Evolutionary conservation across 2,888 invertebrate species (phyloP).

Genomic region (Epinotia demarniana): DNA sequence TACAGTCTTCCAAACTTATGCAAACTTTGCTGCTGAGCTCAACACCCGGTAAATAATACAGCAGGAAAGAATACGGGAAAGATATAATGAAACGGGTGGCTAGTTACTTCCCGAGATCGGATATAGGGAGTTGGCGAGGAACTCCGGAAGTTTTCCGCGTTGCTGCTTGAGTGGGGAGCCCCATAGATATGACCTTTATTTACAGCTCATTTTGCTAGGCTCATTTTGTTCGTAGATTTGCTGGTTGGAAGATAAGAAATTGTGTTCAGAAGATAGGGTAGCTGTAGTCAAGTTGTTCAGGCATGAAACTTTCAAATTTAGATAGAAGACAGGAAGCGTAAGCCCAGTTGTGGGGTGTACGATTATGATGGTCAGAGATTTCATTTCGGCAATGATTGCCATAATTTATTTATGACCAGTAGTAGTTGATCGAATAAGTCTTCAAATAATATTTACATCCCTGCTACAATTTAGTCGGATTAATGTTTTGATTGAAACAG

Average conservation of each 20-base stretch:
- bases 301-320: no score
- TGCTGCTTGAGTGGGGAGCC: constrained; percentile 31
- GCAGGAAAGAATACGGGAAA: constrained; percentile 49
- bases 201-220: constrained; percentile 24
- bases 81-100: constrained; percentile 62
- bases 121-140: constrained; percentile 50
- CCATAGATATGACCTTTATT: constrained; percentile 34
- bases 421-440: no score
- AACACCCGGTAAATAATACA: constrained; percentile 29
- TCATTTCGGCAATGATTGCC: no score
- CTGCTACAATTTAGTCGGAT: background rate
- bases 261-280: no score
- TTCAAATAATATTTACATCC: no score
- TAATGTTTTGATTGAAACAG: background rate
- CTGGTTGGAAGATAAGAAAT: background rate
- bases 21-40: constrained; percentile 25
- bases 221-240: background rate
- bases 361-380: no score
- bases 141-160: constrained; percentile 42
- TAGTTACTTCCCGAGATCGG: constrained; percentile 60
- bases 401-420: no score
- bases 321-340: no score
- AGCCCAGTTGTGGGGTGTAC: no score
- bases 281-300: no score
- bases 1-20: constrained; percentile 15